Evolutionary conservation across 2,113 vertebrate genomes (phyloP).

Genomic region (Dinomys branickii): DNA sequence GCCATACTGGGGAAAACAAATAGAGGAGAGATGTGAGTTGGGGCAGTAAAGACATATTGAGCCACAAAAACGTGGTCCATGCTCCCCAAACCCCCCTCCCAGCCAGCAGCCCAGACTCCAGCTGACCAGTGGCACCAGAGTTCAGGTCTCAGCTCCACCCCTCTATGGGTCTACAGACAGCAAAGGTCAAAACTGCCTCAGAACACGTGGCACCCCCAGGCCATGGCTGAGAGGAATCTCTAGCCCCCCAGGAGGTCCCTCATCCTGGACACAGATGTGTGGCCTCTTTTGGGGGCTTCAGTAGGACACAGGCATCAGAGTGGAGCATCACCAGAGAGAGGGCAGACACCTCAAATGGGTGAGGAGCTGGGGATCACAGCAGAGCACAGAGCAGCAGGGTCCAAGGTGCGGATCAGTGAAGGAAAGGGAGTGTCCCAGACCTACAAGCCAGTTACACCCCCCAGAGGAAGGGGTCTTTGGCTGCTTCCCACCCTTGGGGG

Average conservation of each 20-base stretch:
- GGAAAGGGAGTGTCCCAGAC: conserved; percentile 80
- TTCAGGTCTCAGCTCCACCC: not conserved
- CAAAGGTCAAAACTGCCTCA: too few relatives aligned
- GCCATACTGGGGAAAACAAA: not conserved
- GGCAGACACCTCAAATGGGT: not conserved
- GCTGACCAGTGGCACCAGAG: not conserved
- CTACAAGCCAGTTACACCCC: conserved; percentile 76
- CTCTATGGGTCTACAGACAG: not conserved
- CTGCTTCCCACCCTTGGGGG: not conserved
- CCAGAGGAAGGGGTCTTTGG: conserved; percentile 62
- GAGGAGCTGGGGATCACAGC: conserved; percentile 74
- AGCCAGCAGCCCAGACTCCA: not conserved
- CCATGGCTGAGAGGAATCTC: not conserved
- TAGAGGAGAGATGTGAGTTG: not conserved
- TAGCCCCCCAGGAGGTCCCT: not conserved
- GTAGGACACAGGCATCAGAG: not conserved
- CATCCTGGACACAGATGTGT: not conserved
- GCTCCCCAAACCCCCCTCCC: not conserved
- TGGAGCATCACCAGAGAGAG: not conserved
- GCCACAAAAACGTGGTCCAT: not conserved
- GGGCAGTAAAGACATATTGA: not conserved
- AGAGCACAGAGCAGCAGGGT: conserved; percentile 63
- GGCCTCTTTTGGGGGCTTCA: not conserved
- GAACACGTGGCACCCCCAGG: not conserved
- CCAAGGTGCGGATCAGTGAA: conserved; percentile 78